Evolutionary conservation across 2,113 vertebrate species (phyloP).

Genomic region (Alosa alosa): DNA sequence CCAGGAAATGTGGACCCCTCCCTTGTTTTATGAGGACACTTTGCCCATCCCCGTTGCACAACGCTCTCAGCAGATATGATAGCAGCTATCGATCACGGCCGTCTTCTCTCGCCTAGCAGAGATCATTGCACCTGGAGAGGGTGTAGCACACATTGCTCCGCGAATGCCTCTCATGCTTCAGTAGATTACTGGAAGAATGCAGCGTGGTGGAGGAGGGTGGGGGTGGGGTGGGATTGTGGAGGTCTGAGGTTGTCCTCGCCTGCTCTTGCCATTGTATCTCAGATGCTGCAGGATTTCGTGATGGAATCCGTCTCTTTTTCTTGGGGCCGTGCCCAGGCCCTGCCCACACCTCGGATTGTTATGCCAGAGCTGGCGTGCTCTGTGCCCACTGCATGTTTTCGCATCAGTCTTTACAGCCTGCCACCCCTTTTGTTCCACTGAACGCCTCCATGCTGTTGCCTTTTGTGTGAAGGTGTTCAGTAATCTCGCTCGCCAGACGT

Average conservation of each 20-base stretch:
- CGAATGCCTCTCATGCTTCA: background rate
- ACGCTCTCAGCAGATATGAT: background rate
- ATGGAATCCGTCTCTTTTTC: slow-evolving; percentile 1
- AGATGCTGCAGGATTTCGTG: background rate
- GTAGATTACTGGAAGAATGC: background rate
- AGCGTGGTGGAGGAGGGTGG: background rate
- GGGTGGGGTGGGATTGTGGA: background rate
- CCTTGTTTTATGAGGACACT: slow-evolving; percentile 3
- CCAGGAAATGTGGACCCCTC: background rate
- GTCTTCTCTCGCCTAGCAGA: background rate
- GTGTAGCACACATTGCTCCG: background rate
- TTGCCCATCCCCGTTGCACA: background rate
- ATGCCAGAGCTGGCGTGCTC: no score
- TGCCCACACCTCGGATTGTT: background rate
- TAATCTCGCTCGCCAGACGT: background rate
- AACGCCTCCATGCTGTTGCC: background rate
- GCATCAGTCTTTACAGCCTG: background rate
- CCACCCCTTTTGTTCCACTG: background rate
- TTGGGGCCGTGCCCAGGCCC: background rate
- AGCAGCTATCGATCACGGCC: background rate
- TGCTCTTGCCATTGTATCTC: background rate
- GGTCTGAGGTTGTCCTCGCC: background rate
- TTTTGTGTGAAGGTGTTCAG: background rate
- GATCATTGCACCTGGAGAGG: slow-evolving; percentile 1
- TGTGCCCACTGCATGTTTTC: background rate